These are phyloP conservation scores for Lerema accius DNA, from an alignment of 1,140 invertebrate genomes.

Conservation along the genomic window DNA sequence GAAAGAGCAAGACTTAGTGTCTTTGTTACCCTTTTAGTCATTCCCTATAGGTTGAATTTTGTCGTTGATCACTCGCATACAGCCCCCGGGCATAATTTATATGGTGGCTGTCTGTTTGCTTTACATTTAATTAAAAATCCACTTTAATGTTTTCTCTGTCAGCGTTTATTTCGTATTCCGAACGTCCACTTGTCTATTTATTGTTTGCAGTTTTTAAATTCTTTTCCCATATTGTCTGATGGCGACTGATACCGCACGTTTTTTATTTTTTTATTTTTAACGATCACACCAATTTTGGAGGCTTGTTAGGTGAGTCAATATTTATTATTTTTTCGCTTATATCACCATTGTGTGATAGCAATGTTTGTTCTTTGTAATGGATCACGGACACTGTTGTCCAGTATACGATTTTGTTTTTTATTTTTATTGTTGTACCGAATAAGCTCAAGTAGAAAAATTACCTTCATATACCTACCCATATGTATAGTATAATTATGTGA, in stretches of 20 bases:
- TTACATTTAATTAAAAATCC: constrained; percentile 70
- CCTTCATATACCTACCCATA: too few species aligned
- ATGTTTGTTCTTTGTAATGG: too few species aligned
- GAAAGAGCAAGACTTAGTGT: not conserved
- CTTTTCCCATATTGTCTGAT: constrained; percentile 12
- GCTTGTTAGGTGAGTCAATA: constrained; percentile 16
- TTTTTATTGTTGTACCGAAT: too few species aligned
- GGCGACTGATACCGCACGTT: constrained; percentile 23
- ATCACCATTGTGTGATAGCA: not conserved
- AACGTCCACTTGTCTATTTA: constrained; percentile 28
- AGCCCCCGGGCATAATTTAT: constrained; percentile 51
- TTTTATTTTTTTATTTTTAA: constrained; percentile 23
- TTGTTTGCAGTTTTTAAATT: constrained; percentile 32
- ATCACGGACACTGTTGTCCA: too few species aligned
- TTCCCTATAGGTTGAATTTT: constrained; percentile 23
- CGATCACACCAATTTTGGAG: constrained; percentile 17
- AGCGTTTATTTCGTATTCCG: constrained; percentile 20
- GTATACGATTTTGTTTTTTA: too few species aligned
- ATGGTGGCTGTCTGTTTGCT: constrained; percentile 57
- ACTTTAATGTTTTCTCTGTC: constrained; percentile 43
- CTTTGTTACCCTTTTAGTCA: constrained; percentile 15
- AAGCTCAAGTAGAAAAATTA: too few species aligned
- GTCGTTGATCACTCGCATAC: constrained; percentile 30
- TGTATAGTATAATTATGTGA: too few species aligned
- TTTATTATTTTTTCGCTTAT: constrained; percentile 2